Base-by-base conservation (phyloP, 1,140 invertebrate species). In the Drosophila punjabiensis region DNA sequence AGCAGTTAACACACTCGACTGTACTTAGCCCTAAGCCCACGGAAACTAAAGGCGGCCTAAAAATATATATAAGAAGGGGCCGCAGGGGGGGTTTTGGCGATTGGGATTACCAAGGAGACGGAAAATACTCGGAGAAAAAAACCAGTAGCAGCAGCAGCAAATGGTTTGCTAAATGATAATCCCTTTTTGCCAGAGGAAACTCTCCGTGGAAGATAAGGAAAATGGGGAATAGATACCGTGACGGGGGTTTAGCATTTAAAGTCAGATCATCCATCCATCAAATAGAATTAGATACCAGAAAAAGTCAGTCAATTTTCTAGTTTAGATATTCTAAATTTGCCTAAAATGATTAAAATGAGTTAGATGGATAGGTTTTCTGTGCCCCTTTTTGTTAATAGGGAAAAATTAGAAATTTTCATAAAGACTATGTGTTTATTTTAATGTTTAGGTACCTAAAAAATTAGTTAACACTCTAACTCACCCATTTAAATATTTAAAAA, bases 11-110 rank as follows among this genome's bases (percentile, higher is more conserved):
- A 58, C 73, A 76, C 48, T 76, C 39, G 59, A 53, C 60, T 76
- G 73, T 76, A 75, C 60, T 76, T 75, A 63, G 70, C 37, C 52
- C 52, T 64, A 75, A 76, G 70, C 73, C 70, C 52, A 70, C n/a
- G 65, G 33, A 71, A 71, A 71, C 65, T 70, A 58, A 47, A 39
- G 28, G 28, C 39, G 60, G 20, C 18, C 37, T 58, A 45, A 66
- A 43, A 5, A 28, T n/a, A 20, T 48, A 50, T 50, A 28, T 30
- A n/a, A 5, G 9, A 20, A n/a, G 5, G 14, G 47, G 5, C 10
- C 5, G 14, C n/a, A n/a, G 11, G n/a, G 10, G 18, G 20, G 28
- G 13, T 3, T 24, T 3, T 6, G 39, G 33, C 20, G 56, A 43
- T 43, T 41, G 18, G 48, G 32, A 33, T 50, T 63, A 58, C 30